phyloP scores from a whole-genome alignment of 2,113 vertebrate genomes.

The Parus major region DNA sequence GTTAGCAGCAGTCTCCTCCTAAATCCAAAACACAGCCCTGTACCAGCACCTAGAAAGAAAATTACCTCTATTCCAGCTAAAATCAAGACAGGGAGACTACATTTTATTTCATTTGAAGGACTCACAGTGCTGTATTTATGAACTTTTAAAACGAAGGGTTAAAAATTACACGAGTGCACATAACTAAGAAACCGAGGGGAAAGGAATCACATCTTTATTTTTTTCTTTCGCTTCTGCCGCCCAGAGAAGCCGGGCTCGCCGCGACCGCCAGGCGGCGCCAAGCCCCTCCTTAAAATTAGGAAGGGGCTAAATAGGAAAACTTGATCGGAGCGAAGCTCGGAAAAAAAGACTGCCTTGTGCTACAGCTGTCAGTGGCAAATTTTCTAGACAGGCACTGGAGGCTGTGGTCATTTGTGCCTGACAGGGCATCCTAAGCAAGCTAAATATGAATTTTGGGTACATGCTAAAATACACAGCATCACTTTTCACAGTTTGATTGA shows the following conservation, averaged over 20 bases:
- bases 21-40: not conserved
- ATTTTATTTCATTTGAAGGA: not conserved
- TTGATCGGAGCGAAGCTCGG: accelerated
- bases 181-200: accelerated
- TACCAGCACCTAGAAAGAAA: not conserved
- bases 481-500: not conserved
- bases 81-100: not conserved
- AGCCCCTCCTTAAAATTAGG: accelerated
- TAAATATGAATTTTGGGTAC: not conserved
- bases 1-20: not conserved
- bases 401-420: not conserved
- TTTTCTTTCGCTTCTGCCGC: accelerated
- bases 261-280: not conserved
- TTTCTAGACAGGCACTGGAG: not conserved
- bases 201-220: not conserved
- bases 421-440: not conserved
- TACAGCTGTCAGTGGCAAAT: accelerated
- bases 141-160: not conserved
- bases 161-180: not conserved
- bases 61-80: too few species aligned
- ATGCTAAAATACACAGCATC: not conserved
- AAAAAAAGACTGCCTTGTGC: accelerated
- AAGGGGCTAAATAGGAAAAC: accelerated
- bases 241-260: not conserved
- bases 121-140: not conserved